phyloP scores from a whole-genome alignment of 2,888 invertebrate genomes.

The Hypercompe scribonia region DNA sequence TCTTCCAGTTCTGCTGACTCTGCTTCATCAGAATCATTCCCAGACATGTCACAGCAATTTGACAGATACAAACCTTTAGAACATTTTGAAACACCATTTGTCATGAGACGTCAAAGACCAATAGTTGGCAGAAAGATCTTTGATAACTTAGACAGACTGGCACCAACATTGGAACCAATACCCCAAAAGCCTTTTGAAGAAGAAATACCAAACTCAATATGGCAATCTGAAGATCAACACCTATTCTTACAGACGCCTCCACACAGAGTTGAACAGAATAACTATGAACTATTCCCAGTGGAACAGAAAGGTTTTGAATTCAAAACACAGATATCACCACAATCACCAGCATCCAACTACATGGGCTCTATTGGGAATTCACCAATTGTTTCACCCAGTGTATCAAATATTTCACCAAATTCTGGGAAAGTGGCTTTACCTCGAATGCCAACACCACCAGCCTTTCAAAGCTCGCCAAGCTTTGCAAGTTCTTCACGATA shows the following conservation, averaged over 20 bases:
- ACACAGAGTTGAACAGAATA: conserved; percentile 34
- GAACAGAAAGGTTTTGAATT: conserved; percentile 61
- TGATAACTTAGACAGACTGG: conserved; percentile 46
- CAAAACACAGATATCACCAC: conserved; percentile 53
- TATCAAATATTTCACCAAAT: conserved; percentile 23
- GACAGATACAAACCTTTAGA: conserved; percentile 26
- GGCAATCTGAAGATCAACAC: conserved; percentile 40
- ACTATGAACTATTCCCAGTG: conserved; percentile 71
- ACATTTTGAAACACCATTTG: conserved; percentile 49
- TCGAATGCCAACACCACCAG: conserved; percentile 28
- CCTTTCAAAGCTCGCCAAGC: conserved; percentile 19
- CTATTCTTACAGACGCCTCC: conserved; percentile 53
- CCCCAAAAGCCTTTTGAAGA: conserved; percentile 28
- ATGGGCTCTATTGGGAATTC: conserved; percentile 21
- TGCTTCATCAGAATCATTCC: conserved; percentile 74
- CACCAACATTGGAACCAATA: conserved; percentile 36
- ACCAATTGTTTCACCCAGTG: conserved; percentile 29
- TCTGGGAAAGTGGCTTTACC: conserved; percentile 7
- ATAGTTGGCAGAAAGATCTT: conserved; percentile 74
- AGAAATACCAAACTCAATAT: conserved; percentile 32
- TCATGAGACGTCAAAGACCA: conserved; percentile 59
- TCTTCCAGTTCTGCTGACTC: conserved; percentile 79
- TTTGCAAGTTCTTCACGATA: conserved; percentile 40
- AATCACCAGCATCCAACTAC: conserved; percentile 33
- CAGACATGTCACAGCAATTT: conserved; percentile 52